Conservation (phyloP, 2,888 invertebrate genomes). For the Carabus problematicus region DNA sequence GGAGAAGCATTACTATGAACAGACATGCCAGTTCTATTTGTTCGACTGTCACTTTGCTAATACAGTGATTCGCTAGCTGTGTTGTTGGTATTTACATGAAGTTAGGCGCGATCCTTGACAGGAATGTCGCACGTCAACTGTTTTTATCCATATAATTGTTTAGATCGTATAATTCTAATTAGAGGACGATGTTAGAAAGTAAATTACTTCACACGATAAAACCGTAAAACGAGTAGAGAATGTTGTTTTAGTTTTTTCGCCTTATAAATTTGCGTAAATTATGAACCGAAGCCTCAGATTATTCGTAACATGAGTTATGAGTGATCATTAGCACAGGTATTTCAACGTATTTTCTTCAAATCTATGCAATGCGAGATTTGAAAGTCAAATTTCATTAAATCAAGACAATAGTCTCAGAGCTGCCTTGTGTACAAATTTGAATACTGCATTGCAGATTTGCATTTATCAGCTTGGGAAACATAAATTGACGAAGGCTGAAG, state of each 20-base stretch:
- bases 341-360: too few relatives aligned
- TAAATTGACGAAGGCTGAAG: neutral
- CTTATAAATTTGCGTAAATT: neutral
- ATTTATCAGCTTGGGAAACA: slow-evolving; percentile 5
- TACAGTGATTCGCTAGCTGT: neutral
- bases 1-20: too few relatives aligned
- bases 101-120: too few relatives aligned
- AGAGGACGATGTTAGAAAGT: too few relatives aligned
- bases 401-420: slow-evolving; percentile 33
- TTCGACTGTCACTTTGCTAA: slow-evolving; percentile 3
- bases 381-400: slow-evolving; percentile 39
- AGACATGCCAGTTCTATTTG: neutral
- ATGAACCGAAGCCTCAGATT: neutral
- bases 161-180: too few relatives aligned
- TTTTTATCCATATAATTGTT: too few relatives aligned
- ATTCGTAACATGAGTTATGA: neutral
- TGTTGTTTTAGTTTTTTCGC: too few relatives aligned
- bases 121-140: too few relatives aligned
- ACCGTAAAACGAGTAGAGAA: too few relatives aligned
- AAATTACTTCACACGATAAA: too few relatives aligned
- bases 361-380: slow-evolving; percentile 3
- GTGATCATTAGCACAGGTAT: too few relatives aligned
- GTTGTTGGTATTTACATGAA: neutral
- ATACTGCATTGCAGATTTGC: slow-evolving; percentile 31
- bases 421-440: slow-evolving; percentile 26